Evolutionary conservation across 2,797 vertebrate genomes (phyloP), one percentile per base, ranked within the genome.

Genomic region (Rhynchonycteris naso): DNA sequence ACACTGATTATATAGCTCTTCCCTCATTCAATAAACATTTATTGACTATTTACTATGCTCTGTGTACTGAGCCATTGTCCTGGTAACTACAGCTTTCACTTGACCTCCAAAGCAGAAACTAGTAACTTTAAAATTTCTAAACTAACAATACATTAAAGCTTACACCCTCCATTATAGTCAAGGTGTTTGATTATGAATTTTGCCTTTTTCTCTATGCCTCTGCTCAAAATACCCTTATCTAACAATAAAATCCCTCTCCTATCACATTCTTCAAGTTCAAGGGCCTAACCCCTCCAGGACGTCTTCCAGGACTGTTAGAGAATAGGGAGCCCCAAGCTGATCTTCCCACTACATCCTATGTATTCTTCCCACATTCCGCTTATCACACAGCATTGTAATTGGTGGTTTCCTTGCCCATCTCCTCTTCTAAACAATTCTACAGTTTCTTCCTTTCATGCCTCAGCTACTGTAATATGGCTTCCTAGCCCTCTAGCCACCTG

Each of bases 121-220:
- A 82, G 11, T 74, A 84, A 87, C 26, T 82, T 56, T 68, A 59
- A 88, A 86, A 79, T 79, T 69, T 71, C 69, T 71, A 76, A 78
- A 63, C 22, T 54, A 81, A 93, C 26, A 56, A 24, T 82, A 58
- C 4, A 85, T 24, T 52, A 74, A 90, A 81, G 63, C 11, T 90
- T 66, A 85, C 0, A 92, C 2, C n/a, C 11, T 78, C 56, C 28
- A 93, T 68, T 43, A 9, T n/a, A 71, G 47, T 22, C 56, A 81
- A 50, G 3, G 4, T 79, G 22, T 83, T 28, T 76, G 66, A 63
- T 13, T 15, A 8, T 79, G 21, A 56, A 92, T 79, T 95, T 85
- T 93, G 58, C n/a, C 59, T 72, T 89, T 93, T 91, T 59, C 35
- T 59, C 68, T 74, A 24, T 54, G 65, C 26, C 35, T 91, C 38